Percentiles rank a stretch among this genome's conserved stretches.
Evolutionary conservation across 2,113 vertebrate species (phyloP).

Genomic region (Poecilia latipinna): DNA sequence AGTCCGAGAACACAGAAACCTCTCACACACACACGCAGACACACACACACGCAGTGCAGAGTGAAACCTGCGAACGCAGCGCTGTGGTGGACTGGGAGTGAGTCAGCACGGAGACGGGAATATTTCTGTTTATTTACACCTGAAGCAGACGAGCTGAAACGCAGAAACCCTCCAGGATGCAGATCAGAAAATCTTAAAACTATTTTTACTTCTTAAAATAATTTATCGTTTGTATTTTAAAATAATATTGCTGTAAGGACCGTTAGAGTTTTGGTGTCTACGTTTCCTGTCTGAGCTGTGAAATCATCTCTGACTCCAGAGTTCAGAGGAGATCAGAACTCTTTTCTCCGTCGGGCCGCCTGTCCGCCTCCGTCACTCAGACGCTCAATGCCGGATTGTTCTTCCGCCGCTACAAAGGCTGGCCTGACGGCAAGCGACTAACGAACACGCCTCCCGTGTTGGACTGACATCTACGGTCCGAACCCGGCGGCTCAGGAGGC

Average conservation of each 20-base stretch:
- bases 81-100: constrained; percentile 2
- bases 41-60: neutral
- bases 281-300: constrained; percentile 40
- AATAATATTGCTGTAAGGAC: neutral
- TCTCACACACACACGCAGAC: neutral
- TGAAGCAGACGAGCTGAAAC: neutral
- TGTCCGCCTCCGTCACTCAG: constrained; percentile 54
- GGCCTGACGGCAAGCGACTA: constrained; percentile 56
- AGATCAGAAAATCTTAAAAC: neutral
- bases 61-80: neutral
- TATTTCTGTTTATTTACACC: neutral
- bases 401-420: constrained; percentile 13
- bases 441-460: neutral
- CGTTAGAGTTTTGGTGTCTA: constrained; percentile 8
- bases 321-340: constrained; percentile 41
- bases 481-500: neutral
- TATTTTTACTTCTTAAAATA: neutral
- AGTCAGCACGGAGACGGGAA: constrained; percentile 13
- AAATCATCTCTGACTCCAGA: constrained; percentile 65
- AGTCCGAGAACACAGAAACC: neutral
- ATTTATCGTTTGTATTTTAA: neutral
- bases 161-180: neutral
- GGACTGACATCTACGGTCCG: too few species aligned
- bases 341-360: constrained; percentile 25
- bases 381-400: constrained; percentile 61